Conservation (phyloP, 2,113 vertebrate genomes). For the Oenanthe oenanthe region DNA sequence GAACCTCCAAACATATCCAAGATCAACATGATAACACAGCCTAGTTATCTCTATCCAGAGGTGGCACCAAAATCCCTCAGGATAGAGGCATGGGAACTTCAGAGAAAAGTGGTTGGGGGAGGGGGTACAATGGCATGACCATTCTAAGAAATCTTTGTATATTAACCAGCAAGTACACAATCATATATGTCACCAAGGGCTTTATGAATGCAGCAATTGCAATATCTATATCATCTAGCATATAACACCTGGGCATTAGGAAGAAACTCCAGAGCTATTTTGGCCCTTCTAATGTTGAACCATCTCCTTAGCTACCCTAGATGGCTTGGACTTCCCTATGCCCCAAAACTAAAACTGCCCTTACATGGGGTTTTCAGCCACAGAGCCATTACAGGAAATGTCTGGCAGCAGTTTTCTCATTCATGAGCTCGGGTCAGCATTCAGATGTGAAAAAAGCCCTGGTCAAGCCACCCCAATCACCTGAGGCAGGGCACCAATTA, state of each 20-base stretch:
- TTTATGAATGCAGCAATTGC: neutral
- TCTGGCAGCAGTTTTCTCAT: neutral
- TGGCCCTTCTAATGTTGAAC: neutral
- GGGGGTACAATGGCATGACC: neutral
- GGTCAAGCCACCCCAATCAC: neutral
- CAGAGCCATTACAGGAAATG: neutral
- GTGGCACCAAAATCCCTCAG: neutral
- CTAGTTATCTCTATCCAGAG: neutral
- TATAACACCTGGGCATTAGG: neutral
- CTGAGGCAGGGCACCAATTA: neutral
- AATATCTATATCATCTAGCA: neutral
- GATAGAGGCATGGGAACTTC: neutral
- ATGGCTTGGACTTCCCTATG: neutral
- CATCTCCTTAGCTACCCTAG: neutral
- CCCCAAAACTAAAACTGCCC: neutral
- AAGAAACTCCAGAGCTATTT: neutral
- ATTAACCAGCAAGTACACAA: neutral
- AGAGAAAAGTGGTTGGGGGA: neutral
- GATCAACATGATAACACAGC: neutral
- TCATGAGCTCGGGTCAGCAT: neutral
- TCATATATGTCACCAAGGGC: neutral
- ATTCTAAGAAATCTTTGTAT: neutral
- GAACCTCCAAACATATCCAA: neutral
- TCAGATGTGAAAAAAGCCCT: neutral
- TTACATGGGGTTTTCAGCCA: neutral